Percentiles rank a stretch among this genome's conserved stretches.
These are phyloP conservation scores for Notamacropus eugenii DNA, from an alignment of 2,797 vertebrate genomes.

Conservation along the genomic window DNA sequence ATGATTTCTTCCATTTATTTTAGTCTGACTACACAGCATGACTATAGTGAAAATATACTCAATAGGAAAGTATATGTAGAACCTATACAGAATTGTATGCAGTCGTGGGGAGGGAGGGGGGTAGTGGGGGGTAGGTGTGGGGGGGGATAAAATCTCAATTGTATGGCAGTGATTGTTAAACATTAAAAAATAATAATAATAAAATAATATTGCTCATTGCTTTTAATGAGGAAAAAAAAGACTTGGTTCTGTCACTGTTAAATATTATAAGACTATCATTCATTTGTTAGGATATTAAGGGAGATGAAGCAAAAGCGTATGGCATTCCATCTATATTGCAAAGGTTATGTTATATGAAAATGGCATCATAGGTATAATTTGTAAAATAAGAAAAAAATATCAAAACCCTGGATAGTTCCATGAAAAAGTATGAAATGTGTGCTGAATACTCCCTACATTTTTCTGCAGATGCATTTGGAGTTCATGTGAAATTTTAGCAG, in stretches of 20 bases:
- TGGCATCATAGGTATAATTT: background rate
- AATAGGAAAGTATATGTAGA: too few relatives aligned
- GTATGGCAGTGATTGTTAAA: too few relatives aligned
- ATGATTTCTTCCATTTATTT: too few relatives aligned
- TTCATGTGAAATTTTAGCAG: slow-evolving; percentile 9
- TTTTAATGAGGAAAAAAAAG: too few relatives aligned
- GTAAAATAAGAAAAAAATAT: background rate
- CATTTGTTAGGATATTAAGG: slow-evolving; percentile 42
- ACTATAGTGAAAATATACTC: too few relatives aligned
- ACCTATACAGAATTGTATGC: too few relatives aligned
- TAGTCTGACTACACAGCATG: too few relatives aligned
- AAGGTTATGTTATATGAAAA: slow-evolving; percentile 25
- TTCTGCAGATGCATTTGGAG: background rate
- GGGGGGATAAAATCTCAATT: too few relatives aligned
- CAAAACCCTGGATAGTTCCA: slow-evolving; percentile 9
- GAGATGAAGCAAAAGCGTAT: slow-evolving; percentile 32
- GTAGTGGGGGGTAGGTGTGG: too few relatives aligned
- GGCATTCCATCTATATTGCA: background rate
- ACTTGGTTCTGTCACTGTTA: slow-evolving; percentile 1
- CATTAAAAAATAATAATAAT: too few relatives aligned
- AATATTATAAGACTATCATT: slow-evolving; percentile 27
- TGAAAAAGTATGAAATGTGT: slow-evolving; percentile 22
- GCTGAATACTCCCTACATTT: slow-evolving; percentile 27
- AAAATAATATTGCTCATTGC: too few relatives aligned
- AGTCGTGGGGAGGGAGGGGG: too few relatives aligned